Evolutionary conservation across 2,888 invertebrate genomes (phyloP), one percentile per base, ranked within the genome.

Genomic region (Euspilapteryx auroguttella): DNA sequence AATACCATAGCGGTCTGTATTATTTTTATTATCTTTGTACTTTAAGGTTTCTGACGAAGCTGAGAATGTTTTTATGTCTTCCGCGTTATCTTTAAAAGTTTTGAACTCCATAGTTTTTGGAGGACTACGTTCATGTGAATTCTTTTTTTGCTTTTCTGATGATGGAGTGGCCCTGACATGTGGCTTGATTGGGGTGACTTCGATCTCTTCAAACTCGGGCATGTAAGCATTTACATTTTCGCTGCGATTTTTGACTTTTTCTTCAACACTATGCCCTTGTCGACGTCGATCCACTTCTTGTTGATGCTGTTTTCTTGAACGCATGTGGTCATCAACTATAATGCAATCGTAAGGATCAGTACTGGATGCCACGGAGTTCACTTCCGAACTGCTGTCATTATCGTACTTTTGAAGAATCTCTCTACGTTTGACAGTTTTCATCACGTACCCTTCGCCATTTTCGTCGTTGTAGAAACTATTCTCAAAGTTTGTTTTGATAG

Each of bases 311-410:
- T 73, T 81, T 55, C 73, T 55, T 39, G 64, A 59, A 36, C 63
- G 69, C 78, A 66, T 78, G 42, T 87, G 88, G 61, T 91, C 90
- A 41, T 90, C 88, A 14, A 91, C 88, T 28, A 92, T 86, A 39
- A 91, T 90, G 49, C 90, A 90, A 49, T 86, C 86, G 41, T 86
- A 85, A 14, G 85, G 85, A 68, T 86, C 86, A 26, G 85, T 86
- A 47, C 85, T 86, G 26, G 85, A 84, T 43, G 79, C 77, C 40
- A 81, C 79, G 27, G 85, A 85, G 52, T 78, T 71, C 22, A 77
- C 78, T 39, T 82, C 84, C 6, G 84, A 82, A 47, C 84, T 84
- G 35, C 82, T 81, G 24, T 78, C 77, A 40, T 81, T 80, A 34
- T 82, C 81, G 49, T 86, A 86, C 55, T 83, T 85, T 45, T 85